A percentile compares a stretch with the other conserved stretches of the same genome.
Evolutionary conservation across 1,140 invertebrate species (phyloP).

Genomic region (Atta cephalotes): DNA sequence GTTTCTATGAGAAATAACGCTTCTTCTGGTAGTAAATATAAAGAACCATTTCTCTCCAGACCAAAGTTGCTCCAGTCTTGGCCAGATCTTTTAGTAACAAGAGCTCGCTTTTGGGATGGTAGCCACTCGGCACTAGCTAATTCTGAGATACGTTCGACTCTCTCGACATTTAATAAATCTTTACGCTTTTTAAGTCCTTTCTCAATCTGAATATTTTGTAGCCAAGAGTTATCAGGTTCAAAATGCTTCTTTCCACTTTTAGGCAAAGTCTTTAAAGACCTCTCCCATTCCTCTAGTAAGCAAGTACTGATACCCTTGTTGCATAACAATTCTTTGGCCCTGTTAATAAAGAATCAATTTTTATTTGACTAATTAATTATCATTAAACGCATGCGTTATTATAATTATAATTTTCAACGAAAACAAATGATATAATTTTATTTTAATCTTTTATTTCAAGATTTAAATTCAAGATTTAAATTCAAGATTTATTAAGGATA

Average conservation of each 20-base stretch:
- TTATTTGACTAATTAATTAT: neutral
- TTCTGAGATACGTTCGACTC: slow-evolving; percentile 87
- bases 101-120: slow-evolving; percentile 86
- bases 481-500: neutral
- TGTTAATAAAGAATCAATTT: slow-evolving; percentile 73
- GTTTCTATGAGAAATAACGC: slow-evolving; percentile 88
- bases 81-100: slow-evolving; percentile 87
- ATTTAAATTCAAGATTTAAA: too few relatives aligned
- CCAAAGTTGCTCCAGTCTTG: slow-evolving; percentile 88
- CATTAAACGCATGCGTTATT: neutral
- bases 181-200: slow-evolving; percentile 86
- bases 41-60: slow-evolving; percentile 83
- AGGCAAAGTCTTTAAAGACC: slow-evolving; percentile 84
- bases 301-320: slow-evolving; percentile 85
- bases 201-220: slow-evolving; percentile 88
- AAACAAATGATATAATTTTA: neutral
- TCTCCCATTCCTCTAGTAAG: slow-evolving; percentile 81
- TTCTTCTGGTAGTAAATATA: slow-evolving; percentile 89
- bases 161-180: slow-evolving; percentile 87
- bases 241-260: slow-evolving; percentile 87
- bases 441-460: too few relatives aligned
- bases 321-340: slow-evolving; percentile 86
- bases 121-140: slow-evolving; percentile 88
- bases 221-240: slow-evolving; percentile 87
- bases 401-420: neutral